These are phyloP conservation scores for Andrena camellia DNA, from an alignment of 2,888 invertebrate species.

Conservation along the genomic window DNA sequence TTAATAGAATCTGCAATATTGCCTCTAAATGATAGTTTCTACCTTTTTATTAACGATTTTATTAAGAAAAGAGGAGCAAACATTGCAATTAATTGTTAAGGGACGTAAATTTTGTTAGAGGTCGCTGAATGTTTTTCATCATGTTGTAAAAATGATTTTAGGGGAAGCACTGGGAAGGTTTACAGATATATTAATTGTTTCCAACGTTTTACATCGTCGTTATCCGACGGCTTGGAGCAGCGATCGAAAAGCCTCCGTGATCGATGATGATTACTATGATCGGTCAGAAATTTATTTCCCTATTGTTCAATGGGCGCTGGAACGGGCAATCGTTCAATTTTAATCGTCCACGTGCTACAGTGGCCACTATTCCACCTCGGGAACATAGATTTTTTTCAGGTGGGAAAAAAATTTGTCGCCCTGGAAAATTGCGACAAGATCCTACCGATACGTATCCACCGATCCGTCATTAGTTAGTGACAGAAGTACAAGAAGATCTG, in stretches of 20 bases:
- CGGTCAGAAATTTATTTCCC: conserved; percentile 31
- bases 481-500: conserved; percentile 71
- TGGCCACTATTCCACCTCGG: neutral
- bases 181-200: neutral
- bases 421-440: conserved; percentile 11
- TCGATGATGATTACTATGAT: conserved; percentile 26
- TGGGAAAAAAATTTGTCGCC: conserved; percentile 3
- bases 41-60: too few species aligned
- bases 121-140: too few species aligned
- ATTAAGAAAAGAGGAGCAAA: too few species aligned
- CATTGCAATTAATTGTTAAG: too few species aligned
- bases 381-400: conserved; percentile 3
- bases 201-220: neutral
- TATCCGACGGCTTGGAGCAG: neutral
- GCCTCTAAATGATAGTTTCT: too few species aligned
- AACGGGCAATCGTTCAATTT: conserved; percentile 44
- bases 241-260: conserved; percentile 16
- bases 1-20: too few species aligned
- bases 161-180: too few species aligned
- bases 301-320: conserved; percentile 29
- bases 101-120: too few species aligned
- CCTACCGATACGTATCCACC: neutral
- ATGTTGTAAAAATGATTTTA: too few species aligned
- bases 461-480: conserved; percentile 76
- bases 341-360: conserved; percentile 34